Base-by-base conservation (phyloP, 2,888 invertebrate species). In the Trisateles emortualis region DNA sequence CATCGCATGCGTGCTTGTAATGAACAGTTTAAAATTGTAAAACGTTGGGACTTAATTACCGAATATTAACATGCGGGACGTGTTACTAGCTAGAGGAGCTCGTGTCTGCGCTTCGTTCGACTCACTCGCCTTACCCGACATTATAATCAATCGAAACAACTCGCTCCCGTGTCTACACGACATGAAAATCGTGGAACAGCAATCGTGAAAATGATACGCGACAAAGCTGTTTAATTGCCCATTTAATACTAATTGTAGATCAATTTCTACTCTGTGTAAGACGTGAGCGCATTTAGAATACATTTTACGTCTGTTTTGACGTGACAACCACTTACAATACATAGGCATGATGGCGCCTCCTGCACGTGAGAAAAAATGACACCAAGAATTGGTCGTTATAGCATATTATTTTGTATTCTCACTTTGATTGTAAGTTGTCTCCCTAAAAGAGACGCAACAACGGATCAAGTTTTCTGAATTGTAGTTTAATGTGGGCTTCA, bases 21-120 rank as follows among this genome's bases (percentile, higher is more conserved):
- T 78, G 68, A 74, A 76, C 70, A 72, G 78, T 76, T 77, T 74
- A 70, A 75, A 79, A 73, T 72, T 76, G 66, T 76, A 59, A 78
- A 78, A 77, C 73, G 76, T 60, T 70, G 52, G 44, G 72, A 68
- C 72, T 77, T 84, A 83, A 87, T 86, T 82, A 80, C 72, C 56
- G 60, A 63, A 58, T 74, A 79, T 87, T 83, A 80, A 77, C 79
- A 87, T 86, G 78, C 84, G 63, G 74, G 74, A 72, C 78, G 80
- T 78, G 64, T 78, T 78, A 82, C 81, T 81, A 84, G 75, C 64
- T 67, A 64, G 59, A 68, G 65, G 64, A 61, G 62, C 73, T 68
- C 65, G 62, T 74, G 74, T 74, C 66, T 64, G 16, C 39, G 47
- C 48, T 14, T 40, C 13, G 24, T 3, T 6, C 32, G 3, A 32